phyloP scores from a whole-genome alignment of 1,140 invertebrate species.

The Hestina assimilis region DNA sequence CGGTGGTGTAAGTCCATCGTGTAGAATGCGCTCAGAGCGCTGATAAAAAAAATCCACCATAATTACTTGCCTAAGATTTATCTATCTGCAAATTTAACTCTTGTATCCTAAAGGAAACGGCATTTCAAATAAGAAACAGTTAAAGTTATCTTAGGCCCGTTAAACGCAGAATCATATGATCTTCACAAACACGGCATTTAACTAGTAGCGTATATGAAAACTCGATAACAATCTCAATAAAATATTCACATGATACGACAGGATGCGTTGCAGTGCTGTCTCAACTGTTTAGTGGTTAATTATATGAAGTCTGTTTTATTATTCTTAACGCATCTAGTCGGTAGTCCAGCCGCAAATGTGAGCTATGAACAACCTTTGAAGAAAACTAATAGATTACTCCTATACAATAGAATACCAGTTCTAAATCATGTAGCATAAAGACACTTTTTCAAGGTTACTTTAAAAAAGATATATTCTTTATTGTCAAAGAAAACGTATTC shows the following conservation, averaged over 20 bases:
- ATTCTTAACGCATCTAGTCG: slow-evolving; percentile 51
- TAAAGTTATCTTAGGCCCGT: neutral
- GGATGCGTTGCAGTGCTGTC: slow-evolving; percentile 36
- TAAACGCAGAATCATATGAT: slow-evolving; percentile 8
- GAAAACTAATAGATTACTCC: neutral
- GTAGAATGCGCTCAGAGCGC: too few relatives aligned
- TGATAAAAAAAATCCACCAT: neutral
- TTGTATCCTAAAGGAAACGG: neutral
- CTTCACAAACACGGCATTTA: slow-evolving; percentile 3
- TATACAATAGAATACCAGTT: neutral
- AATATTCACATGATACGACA: slow-evolving; percentile 42
- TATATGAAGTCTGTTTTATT: slow-evolving; percentile 43
- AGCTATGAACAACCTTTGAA: slow-evolving; percentile 1
- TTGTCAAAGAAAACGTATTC: slow-evolving; percentile 3
- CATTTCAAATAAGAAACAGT: neutral
- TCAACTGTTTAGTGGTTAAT: slow-evolving; percentile 43
- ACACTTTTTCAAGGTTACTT: neutral
- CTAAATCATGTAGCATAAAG: neutral
- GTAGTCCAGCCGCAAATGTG: slow-evolving; percentile 48
- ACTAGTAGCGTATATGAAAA: slow-evolving; percentile 22
- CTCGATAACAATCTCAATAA: slow-evolving; percentile 38
- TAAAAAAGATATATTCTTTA: neutral
- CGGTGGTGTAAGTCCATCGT: neutral
- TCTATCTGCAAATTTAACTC: too few relatives aligned
- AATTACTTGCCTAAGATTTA: neutral